phyloP scores from a whole-genome alignment of 2,797 vertebrate genomes.

The Galagoides demidoff region DNA sequence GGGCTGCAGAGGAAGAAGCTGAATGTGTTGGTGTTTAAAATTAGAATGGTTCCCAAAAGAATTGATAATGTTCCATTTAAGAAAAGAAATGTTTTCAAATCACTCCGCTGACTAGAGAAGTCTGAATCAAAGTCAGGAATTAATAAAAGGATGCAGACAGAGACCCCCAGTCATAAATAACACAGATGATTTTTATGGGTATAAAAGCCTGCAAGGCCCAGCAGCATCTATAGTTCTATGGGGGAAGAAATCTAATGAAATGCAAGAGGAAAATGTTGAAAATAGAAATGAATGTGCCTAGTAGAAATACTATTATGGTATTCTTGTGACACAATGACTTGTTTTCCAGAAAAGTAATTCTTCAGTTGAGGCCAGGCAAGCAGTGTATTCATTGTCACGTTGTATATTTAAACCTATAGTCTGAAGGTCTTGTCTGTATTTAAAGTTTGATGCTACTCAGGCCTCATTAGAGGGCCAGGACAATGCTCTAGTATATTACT shows the following conservation, averaged over 20 bases:
- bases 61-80: conserved; percentile 73
- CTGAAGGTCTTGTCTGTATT: conserved; percentile 64
- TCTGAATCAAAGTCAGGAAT: conserved; percentile 76
- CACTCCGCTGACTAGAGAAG: conserved; percentile 34
- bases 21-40: conserved; percentile 73
- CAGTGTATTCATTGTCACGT: conserved; percentile 36
- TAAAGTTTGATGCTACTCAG: conserved; percentile 40
- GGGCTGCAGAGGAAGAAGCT: conserved; percentile 66
- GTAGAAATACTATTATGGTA: conserved; percentile 62
- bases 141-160: conserved; percentile 62
- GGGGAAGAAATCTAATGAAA: conserved; percentile 70
- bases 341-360: conserved; percentile 74
- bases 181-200: conserved; percentile 56
- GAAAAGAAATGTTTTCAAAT: conserved; percentile 74
- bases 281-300: conserved; percentile 69
- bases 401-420: conserved; percentile 11
- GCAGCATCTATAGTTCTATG: conserved; percentile 7
- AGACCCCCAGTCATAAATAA: conserved; percentile 62
- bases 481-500: conserved; percentile 65
- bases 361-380: conserved; percentile 65
- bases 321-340: conserved; percentile 75
- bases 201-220: conserved; percentile 64
- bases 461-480: conserved; percentile 65
- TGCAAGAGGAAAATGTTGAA: conserved; percentile 67
- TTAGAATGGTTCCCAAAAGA: conserved; percentile 73